Conservation (phyloP, 2,113 vertebrate species). For the Pseudois nayaur region DNA sequence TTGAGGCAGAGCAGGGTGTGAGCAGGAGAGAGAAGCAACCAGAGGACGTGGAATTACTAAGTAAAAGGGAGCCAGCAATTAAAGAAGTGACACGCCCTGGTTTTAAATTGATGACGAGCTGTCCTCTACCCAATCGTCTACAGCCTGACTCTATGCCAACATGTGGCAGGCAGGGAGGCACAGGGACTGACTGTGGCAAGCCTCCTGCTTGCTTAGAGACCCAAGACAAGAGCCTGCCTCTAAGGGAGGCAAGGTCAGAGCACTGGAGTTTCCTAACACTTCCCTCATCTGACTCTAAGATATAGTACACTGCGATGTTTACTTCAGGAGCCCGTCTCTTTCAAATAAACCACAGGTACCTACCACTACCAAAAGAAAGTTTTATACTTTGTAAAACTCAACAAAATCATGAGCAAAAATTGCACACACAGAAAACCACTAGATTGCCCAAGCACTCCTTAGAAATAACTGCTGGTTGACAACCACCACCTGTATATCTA, state of each 20-base stretch:
- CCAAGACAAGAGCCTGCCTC: background rate
- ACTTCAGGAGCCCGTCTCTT: background rate
- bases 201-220: background rate
- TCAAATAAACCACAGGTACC: background rate
- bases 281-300: background rate
- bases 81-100: background rate
- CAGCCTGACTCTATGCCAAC: background rate
- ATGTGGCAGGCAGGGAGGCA: background rate
- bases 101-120: background rate
- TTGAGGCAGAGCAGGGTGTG: background rate
- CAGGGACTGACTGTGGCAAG: background rate
- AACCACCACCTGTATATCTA: conserved; percentile 30
- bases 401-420: background rate
- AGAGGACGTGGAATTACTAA: background rate
- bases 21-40: background rate
- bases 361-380: background rate
- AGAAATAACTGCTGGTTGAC: conserved; percentile 13
- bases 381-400: background rate
- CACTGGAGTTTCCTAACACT: background rate
- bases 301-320: background rate
- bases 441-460: background rate
- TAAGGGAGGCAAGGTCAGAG: background rate
- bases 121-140: background rate
- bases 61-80: background rate
- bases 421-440: background rate